These are phyloP conservation scores for Epinephelus cyanopodus DNA, from an alignment of 2,113 vertebrate species.

Conservation along the genomic window DNA sequence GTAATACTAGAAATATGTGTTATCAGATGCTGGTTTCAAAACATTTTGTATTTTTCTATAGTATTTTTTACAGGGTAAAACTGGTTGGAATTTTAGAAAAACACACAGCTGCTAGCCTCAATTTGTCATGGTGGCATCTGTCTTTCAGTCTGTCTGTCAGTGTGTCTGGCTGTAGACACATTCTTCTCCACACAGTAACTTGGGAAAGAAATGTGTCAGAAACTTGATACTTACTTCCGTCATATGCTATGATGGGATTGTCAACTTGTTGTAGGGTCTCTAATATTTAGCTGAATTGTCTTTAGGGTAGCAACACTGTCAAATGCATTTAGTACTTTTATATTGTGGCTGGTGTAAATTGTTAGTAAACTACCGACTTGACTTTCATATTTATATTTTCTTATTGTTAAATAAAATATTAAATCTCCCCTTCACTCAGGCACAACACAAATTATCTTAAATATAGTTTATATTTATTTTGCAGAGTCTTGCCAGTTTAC, in stretches of 20 bases:
- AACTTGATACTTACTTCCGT: conserved; percentile 4
- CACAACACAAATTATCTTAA: neutral
- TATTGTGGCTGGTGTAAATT: neutral
- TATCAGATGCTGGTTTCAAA: conserved; percentile 1
- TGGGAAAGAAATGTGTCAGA: neutral
- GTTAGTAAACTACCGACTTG: neutral
- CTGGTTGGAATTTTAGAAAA: too few relatives aligned
- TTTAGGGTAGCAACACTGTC: neutral
- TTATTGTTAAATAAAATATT: neutral
- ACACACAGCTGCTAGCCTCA: neutral
- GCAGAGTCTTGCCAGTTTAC: neutral
- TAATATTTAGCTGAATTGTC: neutral
- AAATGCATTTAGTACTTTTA: neutral
- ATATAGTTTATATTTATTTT: neutral
- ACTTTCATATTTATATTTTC: too few relatives aligned
- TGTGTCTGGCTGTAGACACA: conserved; percentile 10
- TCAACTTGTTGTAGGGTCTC: neutral
- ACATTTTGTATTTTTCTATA: neutral
- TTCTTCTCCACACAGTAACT: conserved; percentile 16
- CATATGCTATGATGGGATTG: neutral
- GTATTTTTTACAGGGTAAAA: neutral
- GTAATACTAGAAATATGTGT: neutral
- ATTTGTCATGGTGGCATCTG: neutral
- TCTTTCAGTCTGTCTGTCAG: conserved; percentile 12
- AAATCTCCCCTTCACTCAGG: neutral